Evolutionary conservation across 2,797 vertebrate genomes (phyloP).

Genomic region (Enteromius anoplus): DNA sequence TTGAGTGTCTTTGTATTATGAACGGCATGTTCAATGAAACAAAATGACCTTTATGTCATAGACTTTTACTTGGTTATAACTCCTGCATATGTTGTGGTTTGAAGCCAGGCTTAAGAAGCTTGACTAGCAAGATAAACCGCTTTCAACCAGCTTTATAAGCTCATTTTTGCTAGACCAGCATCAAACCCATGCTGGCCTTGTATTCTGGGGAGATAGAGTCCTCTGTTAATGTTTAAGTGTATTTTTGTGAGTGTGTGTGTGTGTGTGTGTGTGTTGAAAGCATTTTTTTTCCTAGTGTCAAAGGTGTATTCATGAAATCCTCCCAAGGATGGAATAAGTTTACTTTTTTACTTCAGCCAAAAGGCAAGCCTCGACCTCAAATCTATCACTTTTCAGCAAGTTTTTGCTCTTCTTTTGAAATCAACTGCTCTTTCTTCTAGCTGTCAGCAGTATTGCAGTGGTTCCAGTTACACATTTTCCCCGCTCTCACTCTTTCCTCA

Average conservation of each 20-base stretch:
- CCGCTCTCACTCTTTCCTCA: neutral
- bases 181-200: neutral
- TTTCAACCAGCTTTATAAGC: neutral
- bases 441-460: neutral
- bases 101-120: neutral
- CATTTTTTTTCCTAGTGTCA: neutral
- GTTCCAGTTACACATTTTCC: conserved; percentile 6
- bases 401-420: conserved; percentile 11
- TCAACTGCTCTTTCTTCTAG: conserved; percentile 10
- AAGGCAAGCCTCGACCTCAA: neutral
- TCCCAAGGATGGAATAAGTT: neutral
- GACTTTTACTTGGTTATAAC: neutral
- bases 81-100: neutral
- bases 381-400: neutral
- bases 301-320: neutral
- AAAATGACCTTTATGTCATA: neutral
- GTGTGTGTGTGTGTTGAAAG: neutral
- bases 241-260: neutral
- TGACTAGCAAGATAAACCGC: neutral
- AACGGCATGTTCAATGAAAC: neutral
- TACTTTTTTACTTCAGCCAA: neutral
- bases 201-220: neutral
- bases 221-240: neutral
- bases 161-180: neutral
- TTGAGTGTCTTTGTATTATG: neutral